Base-by-base conservation (phyloP, 37 sponge, comb jelly and placozoan species). In the Theonella swinhoei region DNA sequence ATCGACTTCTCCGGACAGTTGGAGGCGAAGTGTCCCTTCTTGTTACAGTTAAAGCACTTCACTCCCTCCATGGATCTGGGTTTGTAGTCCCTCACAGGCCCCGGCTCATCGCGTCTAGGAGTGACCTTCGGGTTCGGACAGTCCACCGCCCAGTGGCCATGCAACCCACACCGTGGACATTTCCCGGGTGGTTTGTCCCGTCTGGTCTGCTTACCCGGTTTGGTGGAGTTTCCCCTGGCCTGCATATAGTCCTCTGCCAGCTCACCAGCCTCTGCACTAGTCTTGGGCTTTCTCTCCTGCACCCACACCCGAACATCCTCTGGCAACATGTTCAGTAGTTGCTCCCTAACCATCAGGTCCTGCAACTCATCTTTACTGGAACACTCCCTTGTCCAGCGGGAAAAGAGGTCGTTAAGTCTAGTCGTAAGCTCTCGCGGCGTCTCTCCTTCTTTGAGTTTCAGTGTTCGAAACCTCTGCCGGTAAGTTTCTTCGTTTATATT, bases 211-310 rank as follows among this genome's bases (percentile, higher is more conserved):
- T n/a, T n/a, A n/a, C n/a, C n/a, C n/a, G n/a, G n/a, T n/a, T n/a
- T n/a, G n/a, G n/a, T n/a, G n/a, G n/a, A n/a, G n/a, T n/a, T n/a
- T n/a, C n/a, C n/a, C 65, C 88, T 65, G 3, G 88, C 88, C 37
- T 76, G 77, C 7, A 60, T 9, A 41, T 70, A 88, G 42, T 76
- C 42, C n/a, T 88, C 83, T 38, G 87, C 80, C 28, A 79, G 70
- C 41, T 9, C 62, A 19, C 74, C 80, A 36, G 86, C 78, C 33
- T 77, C 86, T 60, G 7, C 63, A n/a, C 36, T 28, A 28, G 73
- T 70, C 67, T 54, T 77, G 3, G 79, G 79, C 59, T 77, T n/a
- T 32, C 83, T 41, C 69, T 88, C 78, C 4, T 26, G 32, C 23
- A 88, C 76, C 78, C 71, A 88, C 8, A 88, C 61, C 26, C 67